phyloP scores from a whole-genome alignment of 2,888 invertebrate species.

The Drosophila dives region DNA sequence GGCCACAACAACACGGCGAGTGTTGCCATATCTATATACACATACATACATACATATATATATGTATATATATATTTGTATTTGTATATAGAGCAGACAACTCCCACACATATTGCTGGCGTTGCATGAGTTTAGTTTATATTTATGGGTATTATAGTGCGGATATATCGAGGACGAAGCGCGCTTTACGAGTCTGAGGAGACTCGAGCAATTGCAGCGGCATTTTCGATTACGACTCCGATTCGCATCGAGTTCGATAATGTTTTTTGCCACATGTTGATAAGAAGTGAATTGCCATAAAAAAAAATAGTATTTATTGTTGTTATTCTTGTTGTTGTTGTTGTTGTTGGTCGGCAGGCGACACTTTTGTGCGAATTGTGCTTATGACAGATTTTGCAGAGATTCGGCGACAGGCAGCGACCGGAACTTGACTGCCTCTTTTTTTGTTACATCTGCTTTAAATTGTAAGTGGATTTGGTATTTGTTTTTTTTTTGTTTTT shows the following conservation, averaged over 20 bases:
- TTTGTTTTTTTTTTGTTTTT: background rate
- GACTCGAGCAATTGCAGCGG: conserved; percentile 3
- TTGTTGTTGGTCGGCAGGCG: conserved; percentile 11
- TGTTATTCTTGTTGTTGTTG: background rate
- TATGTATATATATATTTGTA: conserved; percentile 35
- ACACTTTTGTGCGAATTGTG: conserved; percentile 31
- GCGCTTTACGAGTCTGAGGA: conserved; percentile 52
- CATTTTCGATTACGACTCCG: conserved; percentile 31
- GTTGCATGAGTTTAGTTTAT: conserved; percentile 83
- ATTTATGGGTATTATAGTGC: conserved; percentile 85
- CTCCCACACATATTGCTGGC: conserved; percentile 54
- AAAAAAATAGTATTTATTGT: conserved; percentile 23
- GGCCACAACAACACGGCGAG: conserved; percentile 28
- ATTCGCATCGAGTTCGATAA: background rate
- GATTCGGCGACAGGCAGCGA: background rate
- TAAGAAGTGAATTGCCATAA: conserved; percentile 45
- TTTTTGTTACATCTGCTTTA: background rate
- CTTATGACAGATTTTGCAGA: conserved; percentile 14
- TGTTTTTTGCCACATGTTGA: conserved; percentile 32
- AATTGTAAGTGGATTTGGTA: conserved; percentile 35
- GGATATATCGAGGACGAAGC: conserved; percentile 79
- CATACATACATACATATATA: conserved; percentile 35
- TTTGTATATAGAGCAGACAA: conserved; percentile 28
- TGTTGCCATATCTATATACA: conserved; percentile 43
- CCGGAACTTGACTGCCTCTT: background rate